phyloP scores from a whole-genome alignment of 2,888 invertebrate species.

The Leptinotarsa rubiginosa region DNA sequence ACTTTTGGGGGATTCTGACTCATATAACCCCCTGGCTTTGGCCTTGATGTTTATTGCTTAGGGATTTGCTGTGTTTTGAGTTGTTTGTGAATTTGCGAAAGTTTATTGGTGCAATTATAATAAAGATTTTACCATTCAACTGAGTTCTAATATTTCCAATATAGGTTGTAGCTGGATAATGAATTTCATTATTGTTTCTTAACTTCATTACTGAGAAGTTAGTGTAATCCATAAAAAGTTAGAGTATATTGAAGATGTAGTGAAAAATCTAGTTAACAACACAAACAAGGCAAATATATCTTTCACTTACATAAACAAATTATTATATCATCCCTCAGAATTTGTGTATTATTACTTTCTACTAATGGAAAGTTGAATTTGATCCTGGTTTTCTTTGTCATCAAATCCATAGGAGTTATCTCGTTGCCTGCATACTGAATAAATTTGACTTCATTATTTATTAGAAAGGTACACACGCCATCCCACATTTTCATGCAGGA shows the following conservation, averaged over 20 bases:
- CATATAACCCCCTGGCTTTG: too few species aligned
- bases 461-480: conserved; percentile 61
- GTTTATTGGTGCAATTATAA: too few species aligned
- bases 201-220: too few species aligned
- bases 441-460: conserved; percentile 61
- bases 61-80: too few species aligned
- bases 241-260: too few species aligned
- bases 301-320: conserved; percentile 60
- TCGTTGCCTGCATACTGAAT: conserved; percentile 57
- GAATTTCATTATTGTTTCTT: background rate
- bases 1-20: too few species aligned
- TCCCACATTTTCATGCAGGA: conserved; percentile 63
- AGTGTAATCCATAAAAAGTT: too few species aligned
- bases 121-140: too few species aligned
- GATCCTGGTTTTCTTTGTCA: conserved; percentile 51
- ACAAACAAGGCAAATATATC: conserved; percentile 62
- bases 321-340: conserved; percentile 61
- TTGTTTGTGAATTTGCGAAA: too few species aligned
- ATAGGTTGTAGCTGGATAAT: background rate
- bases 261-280: conserved; percentile 46
- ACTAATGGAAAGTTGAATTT: conserved; percentile 52
- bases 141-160: background rate
- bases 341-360: conserved; percentile 54
- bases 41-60: too few species aligned
- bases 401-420: conserved; percentile 54